Evolutionary conservation across 2,888 invertebrate genomes (phyloP).

Genomic region (Leptarthrus brevirostris): DNA sequence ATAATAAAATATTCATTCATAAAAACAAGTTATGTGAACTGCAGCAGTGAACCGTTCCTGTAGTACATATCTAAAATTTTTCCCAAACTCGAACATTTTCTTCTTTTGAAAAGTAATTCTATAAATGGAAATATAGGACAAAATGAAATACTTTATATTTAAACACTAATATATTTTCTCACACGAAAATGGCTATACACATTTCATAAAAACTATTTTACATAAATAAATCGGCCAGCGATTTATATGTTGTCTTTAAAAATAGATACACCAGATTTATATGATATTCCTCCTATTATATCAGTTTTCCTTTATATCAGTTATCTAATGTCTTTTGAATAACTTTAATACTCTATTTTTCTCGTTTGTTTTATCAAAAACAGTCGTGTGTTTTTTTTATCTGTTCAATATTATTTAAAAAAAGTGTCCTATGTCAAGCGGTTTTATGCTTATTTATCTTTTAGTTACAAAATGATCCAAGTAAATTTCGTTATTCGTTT

Average conservation of each 20-base stretch:
- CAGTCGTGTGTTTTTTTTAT: conserved; percentile 28
- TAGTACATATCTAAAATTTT: too few species aligned
- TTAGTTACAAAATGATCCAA: conserved; percentile 10
- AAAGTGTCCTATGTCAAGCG: conserved; percentile 10
- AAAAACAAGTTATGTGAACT: too few species aligned
- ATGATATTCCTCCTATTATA: background rate
- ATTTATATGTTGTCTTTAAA: conserved; percentile 11
- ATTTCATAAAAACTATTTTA: conserved; percentile 20
- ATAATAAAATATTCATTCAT: too few species aligned
- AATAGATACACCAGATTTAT: conserved; percentile 27
- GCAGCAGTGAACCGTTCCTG: too few species aligned
- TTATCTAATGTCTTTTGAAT: too few species aligned
- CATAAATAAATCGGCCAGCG: conserved; percentile 39
- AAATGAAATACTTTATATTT: too few species aligned
- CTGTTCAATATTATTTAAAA: conserved; percentile 11
- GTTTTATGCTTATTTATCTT: conserved; percentile 2
- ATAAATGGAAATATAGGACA: too few species aligned
- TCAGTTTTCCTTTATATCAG: too few species aligned
- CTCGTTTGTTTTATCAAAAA: conserved; percentile 31
- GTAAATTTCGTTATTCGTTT: conserved; percentile 1
- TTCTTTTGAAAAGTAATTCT: too few species aligned
- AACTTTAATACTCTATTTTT: too few species aligned
- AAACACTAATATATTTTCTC: conserved; percentile 30
- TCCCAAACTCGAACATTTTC: too few species aligned
- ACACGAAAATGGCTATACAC: conserved; percentile 29